phyloP scores from a whole-genome alignment of 2,113 vertebrate species.

The Butorides virescens region DNA sequence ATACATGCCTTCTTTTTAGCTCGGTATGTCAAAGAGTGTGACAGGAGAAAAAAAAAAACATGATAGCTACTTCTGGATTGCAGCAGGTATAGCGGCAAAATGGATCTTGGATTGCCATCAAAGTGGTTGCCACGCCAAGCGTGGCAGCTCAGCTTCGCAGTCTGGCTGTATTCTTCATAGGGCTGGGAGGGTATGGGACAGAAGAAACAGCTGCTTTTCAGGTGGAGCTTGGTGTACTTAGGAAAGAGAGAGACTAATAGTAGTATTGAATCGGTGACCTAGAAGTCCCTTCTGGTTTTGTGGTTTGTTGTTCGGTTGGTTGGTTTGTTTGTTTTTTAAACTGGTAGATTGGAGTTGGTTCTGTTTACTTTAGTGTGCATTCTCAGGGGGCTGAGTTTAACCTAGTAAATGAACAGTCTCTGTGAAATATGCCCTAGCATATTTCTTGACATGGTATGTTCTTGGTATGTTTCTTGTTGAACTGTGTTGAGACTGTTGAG shows the following conservation, averaged over 20 bases:
- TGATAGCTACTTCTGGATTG: background rate
- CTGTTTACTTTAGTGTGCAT: background rate
- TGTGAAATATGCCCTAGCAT: too few relatives aligned
- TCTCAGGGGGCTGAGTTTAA: background rate
- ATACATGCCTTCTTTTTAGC: background rate
- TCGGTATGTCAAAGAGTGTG: accelerated
- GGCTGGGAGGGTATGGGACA: background rate
- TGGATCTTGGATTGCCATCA: background rate
- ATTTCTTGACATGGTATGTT: background rate
- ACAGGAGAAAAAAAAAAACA: background rate
- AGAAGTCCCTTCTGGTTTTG: background rate
- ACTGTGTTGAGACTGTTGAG: background rate
- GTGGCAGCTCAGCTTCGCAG: background rate
- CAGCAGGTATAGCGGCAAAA: background rate
- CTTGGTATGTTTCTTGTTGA: background rate
- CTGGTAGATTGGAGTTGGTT: background rate
- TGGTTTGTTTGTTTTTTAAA: background rate
- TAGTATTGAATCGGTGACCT: background rate
- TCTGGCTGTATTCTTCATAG: background rate
- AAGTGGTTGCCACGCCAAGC: background rate
- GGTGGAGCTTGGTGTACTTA: background rate
- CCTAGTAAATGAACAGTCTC: background rate
- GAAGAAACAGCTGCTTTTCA: background rate
- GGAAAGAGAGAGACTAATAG: background rate
- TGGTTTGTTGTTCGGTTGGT: too few relatives aligned